A percentile compares a stretch with the other conserved stretches of the same genome.
phyloP scores from a whole-genome alignment of 2,888 invertebrate genomes.

The Tetanocera ferruginea region DNA sequence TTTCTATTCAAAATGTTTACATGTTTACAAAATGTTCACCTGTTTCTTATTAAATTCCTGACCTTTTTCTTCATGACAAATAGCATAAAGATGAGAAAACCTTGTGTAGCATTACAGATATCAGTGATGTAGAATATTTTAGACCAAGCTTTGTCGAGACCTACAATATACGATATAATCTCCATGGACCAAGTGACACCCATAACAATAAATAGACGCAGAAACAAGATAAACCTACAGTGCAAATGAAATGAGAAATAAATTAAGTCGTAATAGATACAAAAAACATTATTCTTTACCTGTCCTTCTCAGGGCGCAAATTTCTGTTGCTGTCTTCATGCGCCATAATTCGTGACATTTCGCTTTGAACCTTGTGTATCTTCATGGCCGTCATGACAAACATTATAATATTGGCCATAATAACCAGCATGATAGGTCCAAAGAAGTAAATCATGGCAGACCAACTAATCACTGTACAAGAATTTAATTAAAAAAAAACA shows the following conservation, averaged over 20 bases:
- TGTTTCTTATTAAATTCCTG: slow-evolving; percentile 65
- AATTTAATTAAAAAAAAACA: background rate
- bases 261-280: background rate
- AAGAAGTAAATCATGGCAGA: slow-evolving; percentile 66
- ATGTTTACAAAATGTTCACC: slow-evolving; percentile 53
- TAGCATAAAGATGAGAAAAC: slow-evolving; percentile 75
- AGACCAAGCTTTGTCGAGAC: slow-evolving; percentile 63
- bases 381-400: slow-evolving; percentile 66
- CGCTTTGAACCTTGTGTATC: slow-evolving; percentile 65
- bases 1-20: background rate
- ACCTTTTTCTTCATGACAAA: slow-evolving; percentile 75
- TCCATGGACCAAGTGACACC: slow-evolving; percentile 89
- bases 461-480: slow-evolving; percentile 59
- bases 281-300: slow-evolving; percentile 52
- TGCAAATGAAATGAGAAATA: slow-evolving; percentile 19
- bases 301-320: slow-evolving; percentile 66
- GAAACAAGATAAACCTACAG: slow-evolving; percentile 80
- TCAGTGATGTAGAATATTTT: slow-evolving; percentile 71
- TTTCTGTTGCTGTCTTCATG: slow-evolving; percentile 65
- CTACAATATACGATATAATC: slow-evolving; percentile 80
- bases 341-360: slow-evolving; percentile 66
- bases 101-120: slow-evolving; percentile 74
- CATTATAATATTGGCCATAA: slow-evolving; percentile 64
- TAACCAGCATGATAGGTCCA: slow-evolving; percentile 63
- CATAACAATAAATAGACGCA: slow-evolving; percentile 88